Evolutionary conservation across 2,113 vertebrate genomes (phyloP).

Genomic region (Regulus satrapa): DNA sequence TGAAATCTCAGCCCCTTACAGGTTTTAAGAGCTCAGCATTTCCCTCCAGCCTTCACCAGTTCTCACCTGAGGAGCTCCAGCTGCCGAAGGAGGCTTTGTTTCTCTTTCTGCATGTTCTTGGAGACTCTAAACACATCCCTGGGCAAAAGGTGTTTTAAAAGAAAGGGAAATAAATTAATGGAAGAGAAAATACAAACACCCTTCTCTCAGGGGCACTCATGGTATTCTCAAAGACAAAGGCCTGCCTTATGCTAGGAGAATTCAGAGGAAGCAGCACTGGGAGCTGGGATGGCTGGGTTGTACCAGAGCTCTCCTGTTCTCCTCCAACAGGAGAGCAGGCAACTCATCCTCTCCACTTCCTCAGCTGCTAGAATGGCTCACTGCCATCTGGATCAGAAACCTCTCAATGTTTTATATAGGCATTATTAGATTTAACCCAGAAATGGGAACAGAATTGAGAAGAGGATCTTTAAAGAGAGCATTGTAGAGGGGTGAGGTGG

Average conservation of each 20-base stretch:
- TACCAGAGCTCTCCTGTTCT: background rate
- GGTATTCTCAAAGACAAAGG: background rate
- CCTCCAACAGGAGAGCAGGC: background rate
- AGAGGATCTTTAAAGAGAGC: background rate
- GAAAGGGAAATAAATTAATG: background rate
- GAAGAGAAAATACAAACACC: background rate
- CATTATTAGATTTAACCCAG: background rate
- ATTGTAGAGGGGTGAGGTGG: background rate
- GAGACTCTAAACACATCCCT: slow-evolving; percentile 88
- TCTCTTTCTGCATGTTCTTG: slow-evolving; percentile 95
- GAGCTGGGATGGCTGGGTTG: background rate
- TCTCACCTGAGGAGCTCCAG: slow-evolving; percentile 89
- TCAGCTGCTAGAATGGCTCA: background rate
- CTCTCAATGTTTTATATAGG: background rate
- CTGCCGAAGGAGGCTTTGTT: slow-evolving; percentile 88
- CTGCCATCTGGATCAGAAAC: background rate
- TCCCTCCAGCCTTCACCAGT: background rate
- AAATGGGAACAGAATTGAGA: background rate
- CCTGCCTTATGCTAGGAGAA: background rate
- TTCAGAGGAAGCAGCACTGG: background rate
- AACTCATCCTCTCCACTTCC: background rate
- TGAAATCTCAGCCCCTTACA: background rate
- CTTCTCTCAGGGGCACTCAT: background rate
- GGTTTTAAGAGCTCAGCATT: background rate
- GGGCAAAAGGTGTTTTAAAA: background rate